Percentiles rank a stretch among this genome's conserved stretches.
These are phyloP conservation scores for Diadromus collaris DNA, from an alignment of 2,888 invertebrate genomes.

Conservation along the genomic window DNA sequence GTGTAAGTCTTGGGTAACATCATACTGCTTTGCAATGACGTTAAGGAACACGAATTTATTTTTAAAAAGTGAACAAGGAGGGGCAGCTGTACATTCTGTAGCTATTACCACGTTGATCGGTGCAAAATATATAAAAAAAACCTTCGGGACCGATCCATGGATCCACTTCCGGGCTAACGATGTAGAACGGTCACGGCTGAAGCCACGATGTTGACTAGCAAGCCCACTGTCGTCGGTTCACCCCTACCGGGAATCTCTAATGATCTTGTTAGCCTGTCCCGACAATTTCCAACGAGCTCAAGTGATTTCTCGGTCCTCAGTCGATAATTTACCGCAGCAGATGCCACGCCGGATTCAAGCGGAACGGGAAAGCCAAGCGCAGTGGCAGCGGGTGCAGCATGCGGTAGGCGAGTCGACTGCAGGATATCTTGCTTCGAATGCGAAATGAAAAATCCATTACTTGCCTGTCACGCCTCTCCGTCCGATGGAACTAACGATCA, in stretches of 20 bases:
- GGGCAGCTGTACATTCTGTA: too few relatives aligned
- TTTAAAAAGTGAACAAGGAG: too few relatives aligned
- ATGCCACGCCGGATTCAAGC: background rate
- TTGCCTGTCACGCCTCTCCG: conserved; percentile 5
- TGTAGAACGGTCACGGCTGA: too few relatives aligned
- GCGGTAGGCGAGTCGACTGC: background rate
- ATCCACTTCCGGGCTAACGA: too few relatives aligned
- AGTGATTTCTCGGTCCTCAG: conserved; percentile 4
- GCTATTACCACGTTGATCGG: too few relatives aligned
- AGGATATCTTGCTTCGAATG: conserved; percentile 18
- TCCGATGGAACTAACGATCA: conserved; percentile 30
- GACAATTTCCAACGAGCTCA: conserved; percentile 34
- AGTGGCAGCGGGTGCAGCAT: background rate
- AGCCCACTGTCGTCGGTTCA: conserved; percentile 6
- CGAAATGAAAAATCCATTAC: conserved; percentile 24
- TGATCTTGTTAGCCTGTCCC: conserved; percentile 39
- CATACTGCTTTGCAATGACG: too few relatives aligned
- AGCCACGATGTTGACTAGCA: background rate
- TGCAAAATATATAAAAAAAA: too few relatives aligned
- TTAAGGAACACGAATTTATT: too few relatives aligned
- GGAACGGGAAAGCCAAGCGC: background rate
- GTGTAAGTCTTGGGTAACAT: too few relatives aligned
- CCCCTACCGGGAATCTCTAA: conserved; percentile 31
- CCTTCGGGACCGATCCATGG: too few relatives aligned
- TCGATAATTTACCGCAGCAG: conserved; percentile 18